phyloP scores from a whole-genome alignment of 30 jellyfish, hydroid and myxozoan species.

The Hydractinia symbiolongicarpus region DNA sequence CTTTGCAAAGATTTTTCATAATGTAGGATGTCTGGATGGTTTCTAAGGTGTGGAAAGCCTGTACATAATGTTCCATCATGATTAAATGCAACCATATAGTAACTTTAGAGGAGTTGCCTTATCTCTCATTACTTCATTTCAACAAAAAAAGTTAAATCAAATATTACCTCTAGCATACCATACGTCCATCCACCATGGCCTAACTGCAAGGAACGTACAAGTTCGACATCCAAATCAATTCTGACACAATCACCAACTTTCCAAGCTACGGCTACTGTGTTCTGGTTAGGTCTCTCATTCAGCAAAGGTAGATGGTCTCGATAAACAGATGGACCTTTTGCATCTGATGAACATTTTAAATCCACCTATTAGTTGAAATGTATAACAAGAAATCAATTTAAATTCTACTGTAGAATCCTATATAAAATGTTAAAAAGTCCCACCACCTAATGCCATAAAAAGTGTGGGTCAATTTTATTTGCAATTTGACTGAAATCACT shows the following conservation, averaged over 20 bases:
- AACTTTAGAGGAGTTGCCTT: not conserved
- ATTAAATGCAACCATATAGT: no score
- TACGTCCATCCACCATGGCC: slow-evolving; percentile 98
- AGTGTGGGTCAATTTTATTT: no score
- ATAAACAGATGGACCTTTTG: slow-evolving; percentile 73
- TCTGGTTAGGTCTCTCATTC: slow-evolving; percentile 37
- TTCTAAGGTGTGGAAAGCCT: no score
- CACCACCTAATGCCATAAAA: no score
- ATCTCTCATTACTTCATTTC: not conserved
- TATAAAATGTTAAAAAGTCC: no score
- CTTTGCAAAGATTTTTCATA: no score
- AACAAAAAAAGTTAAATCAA: not conserved
- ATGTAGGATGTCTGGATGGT: no score
- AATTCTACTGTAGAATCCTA: no score
- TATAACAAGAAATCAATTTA: no score
- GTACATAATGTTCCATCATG: no score
- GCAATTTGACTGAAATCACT: no score
- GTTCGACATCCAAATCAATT: slow-evolving; percentile 71
- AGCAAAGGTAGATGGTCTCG: slow-evolving; percentile 82
- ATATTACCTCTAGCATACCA: slow-evolving; percentile 84
- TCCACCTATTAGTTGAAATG: slow-evolving; percentile 51
- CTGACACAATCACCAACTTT: slow-evolving; percentile 61
- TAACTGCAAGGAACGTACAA: slow-evolving; percentile 70
- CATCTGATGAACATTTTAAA: slow-evolving; percentile 49
- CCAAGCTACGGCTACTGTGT: slow-evolving; percentile 24